Conservation (phyloP, 2,113 vertebrate genomes). For the Philantomba maxwellii region DNA sequence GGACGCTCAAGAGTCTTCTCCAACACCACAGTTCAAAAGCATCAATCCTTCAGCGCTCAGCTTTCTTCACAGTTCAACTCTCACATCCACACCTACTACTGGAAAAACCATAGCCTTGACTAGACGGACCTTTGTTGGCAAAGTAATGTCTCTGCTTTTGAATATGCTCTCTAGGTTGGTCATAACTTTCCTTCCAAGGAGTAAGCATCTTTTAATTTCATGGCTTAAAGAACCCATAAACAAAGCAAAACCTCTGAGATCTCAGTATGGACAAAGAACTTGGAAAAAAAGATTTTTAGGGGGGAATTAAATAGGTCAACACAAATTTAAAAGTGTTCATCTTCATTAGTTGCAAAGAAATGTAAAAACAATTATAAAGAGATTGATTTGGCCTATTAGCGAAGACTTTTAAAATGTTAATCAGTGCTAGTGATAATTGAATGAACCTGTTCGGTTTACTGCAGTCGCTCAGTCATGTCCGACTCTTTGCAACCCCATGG, state of each 20-base stretch:
- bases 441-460: neutral
- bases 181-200: too few relatives aligned
- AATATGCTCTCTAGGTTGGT: too few relatives aligned
- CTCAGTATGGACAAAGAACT: neutral
- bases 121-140: too few relatives aligned
- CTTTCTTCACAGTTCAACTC: too few relatives aligned
- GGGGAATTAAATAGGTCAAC: neutral
- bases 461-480: neutral
- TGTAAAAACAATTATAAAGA: neutral
- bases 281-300: neutral
- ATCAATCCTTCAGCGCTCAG: too few relatives aligned
- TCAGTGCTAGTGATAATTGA: neutral
- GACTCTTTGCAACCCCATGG: neutral
- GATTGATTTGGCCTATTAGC: neutral
- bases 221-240: neutral
- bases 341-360: neutral
- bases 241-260: neutral
- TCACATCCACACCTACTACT: too few relatives aligned
- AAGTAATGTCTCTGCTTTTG: too few relatives aligned
- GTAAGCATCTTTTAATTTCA: too few relatives aligned
- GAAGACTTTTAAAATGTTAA: neutral
- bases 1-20: too few relatives aligned
- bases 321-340: neutral
- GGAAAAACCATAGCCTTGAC: too few relatives aligned
- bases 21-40: too few relatives aligned